Evolutionary conservation across 2,888 invertebrate species (phyloP).

Genomic region (Polydrusus cervinus): DNA sequence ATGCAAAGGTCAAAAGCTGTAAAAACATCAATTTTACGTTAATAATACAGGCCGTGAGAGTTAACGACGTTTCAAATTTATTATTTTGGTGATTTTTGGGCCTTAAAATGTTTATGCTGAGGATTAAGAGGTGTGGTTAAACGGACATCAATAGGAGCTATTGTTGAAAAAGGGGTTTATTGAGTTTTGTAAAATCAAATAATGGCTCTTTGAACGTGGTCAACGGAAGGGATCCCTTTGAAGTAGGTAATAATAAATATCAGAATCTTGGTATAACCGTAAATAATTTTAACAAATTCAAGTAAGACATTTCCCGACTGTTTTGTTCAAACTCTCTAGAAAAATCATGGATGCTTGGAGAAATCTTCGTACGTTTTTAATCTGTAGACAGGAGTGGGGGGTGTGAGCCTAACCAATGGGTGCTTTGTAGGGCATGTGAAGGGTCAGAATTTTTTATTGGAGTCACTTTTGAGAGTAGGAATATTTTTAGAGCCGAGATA

Average conservation of each 20-base stretch:
- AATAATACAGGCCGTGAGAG: constrained; percentile 63
- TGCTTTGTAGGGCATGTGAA: too few species aligned
- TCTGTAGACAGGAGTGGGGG: too few species aligned
- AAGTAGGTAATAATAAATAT: background rate
- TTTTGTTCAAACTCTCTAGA: too few species aligned
- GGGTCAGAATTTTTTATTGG: too few species aligned
- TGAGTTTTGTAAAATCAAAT: constrained; percentile 21
- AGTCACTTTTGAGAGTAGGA: too few species aligned
- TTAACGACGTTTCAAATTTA: constrained; percentile 59
- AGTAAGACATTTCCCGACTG: too few species aligned
- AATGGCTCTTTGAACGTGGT: background rate
- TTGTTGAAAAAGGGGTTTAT: constrained; percentile 3
- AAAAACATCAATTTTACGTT: constrained; percentile 64
- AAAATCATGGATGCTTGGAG: too few species aligned
- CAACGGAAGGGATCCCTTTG: background rate
- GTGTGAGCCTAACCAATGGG: too few species aligned
- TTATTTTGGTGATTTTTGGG: constrained; percentile 34
- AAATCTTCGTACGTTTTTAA: too few species aligned
- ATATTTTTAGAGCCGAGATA: too few species aligned
- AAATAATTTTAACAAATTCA: too few species aligned
- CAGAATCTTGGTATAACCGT: too few species aligned
- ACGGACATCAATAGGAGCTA: constrained; percentile 14
- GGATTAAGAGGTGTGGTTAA: constrained; percentile 39
- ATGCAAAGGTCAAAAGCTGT: constrained; percentile 59
- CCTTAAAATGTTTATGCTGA: constrained; percentile 33